Percentiles rank a stretch among this genome's conserved stretches.
These are phyloP conservation scores for Resseliella maxima DNA, from an alignment of 2,888 invertebrate genomes.

Conservation along the genomic window DNA sequence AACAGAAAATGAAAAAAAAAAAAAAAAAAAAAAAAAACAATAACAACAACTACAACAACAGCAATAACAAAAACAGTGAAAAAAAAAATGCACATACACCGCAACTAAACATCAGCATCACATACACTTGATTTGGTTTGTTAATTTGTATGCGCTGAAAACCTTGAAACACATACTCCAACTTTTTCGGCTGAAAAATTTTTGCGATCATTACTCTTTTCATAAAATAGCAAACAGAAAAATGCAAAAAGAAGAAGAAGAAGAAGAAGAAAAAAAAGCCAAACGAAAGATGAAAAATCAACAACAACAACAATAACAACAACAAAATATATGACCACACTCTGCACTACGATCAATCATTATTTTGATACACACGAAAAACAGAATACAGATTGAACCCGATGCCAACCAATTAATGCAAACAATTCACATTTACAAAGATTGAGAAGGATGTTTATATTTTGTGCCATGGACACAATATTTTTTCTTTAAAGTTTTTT, in stretches of 20 bases:
- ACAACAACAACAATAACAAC: background rate
- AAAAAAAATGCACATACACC: too few relatives aligned
- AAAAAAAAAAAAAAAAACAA: background rate
- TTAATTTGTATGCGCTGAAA: slow-evolving; percentile 4
- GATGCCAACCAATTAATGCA: background rate
- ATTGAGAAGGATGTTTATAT: slow-evolving; percentile 24
- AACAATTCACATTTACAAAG: slow-evolving; percentile 20
- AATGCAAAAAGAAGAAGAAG: background rate
- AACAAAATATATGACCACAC: too few relatives aligned
- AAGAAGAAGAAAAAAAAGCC: too few relatives aligned
- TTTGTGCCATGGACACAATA: slow-evolving; percentile 34
- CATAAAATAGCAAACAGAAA: background rate
- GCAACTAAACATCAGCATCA: slow-evolving; percentile 48
- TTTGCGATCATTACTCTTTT: slow-evolving; percentile 31
- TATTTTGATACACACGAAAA: too few relatives aligned
- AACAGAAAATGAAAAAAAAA: background rate
- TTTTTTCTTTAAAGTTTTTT: too few relatives aligned
- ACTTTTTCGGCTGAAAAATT: background rate
- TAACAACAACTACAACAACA: background rate
- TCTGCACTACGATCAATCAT: too few relatives aligned
- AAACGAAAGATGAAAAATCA: too few relatives aligned
- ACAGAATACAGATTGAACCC: background rate
- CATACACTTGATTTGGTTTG: slow-evolving; percentile 44
- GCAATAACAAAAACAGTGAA: background rate
- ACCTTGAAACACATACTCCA: slow-evolving; percentile 50